phyloP scores from a whole-genome alignment of 2,888 invertebrate species.

The Cyrtodaria siliqua region DNA sequence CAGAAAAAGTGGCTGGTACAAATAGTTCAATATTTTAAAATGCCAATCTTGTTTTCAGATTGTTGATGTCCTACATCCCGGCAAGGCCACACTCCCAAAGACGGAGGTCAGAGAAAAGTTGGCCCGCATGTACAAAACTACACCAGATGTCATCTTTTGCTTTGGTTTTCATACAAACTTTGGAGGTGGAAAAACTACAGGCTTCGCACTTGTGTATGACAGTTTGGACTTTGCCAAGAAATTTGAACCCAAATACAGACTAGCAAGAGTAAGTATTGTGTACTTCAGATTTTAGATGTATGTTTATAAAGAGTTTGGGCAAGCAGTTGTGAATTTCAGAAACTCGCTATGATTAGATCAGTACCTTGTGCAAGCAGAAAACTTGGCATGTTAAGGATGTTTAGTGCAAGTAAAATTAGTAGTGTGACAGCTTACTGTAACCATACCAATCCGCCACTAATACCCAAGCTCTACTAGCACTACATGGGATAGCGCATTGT shows the following conservation, averaged over 20 bases:
- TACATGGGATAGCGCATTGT: no score
- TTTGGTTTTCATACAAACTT: conserved; percentile 99
- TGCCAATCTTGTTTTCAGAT: conserved; percentile 88
- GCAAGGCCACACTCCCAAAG: conserved; percentile 97
- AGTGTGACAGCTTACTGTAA: no score
- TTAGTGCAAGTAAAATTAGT: no score
- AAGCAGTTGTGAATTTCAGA: no score
- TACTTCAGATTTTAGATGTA: conserved; percentile 51
- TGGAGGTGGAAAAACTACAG: conserved; percentile 99
- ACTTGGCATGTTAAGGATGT: no score
- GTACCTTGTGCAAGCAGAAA: no score
- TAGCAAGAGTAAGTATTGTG: conserved; percentile 90
- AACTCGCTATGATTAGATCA: no score
- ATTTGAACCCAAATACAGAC: conserved; percentile 99
- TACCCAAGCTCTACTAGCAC: no score
- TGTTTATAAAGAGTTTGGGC: no score
- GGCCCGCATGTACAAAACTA: conserved; percentile 99
- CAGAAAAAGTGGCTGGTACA: no score
- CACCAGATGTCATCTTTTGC: conserved; percentile 97
- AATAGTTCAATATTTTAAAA: no score
- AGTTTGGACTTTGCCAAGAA: conserved; percentile 99
- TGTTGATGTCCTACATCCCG: conserved; percentile 98
- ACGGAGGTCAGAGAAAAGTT: conserved; percentile 98
- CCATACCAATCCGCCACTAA: no score
- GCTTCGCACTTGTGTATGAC: conserved; percentile 99